Evolutionary conservation across 2,113 vertebrate species (phyloP).

Genomic region (Eulemur rufifrons): DNA sequence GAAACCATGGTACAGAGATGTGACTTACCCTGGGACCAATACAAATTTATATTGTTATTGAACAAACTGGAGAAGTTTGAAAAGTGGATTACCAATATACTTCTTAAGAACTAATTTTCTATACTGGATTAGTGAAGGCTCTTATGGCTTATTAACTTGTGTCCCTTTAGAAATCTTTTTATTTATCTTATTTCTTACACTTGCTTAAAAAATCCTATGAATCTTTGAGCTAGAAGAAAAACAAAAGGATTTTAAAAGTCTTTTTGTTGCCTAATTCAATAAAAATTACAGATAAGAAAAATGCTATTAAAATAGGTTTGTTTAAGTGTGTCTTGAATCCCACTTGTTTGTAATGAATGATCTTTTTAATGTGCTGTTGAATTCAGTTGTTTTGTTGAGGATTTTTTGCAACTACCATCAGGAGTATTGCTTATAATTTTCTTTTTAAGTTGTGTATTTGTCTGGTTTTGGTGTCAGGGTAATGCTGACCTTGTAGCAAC

Average conservation of each 20-base stretch:
- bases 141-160: conserved; percentile 62
- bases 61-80: conserved; percentile 40
- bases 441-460: too few relatives aligned
- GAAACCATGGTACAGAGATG: background rate
- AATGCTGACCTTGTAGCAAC: too few relatives aligned
- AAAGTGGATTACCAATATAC: conserved; percentile 56
- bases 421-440: too few relatives aligned
- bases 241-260: conserved; percentile 10
- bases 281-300: conserved; percentile 51
- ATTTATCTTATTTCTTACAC: conserved; percentile 59
- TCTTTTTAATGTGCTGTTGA: too few relatives aligned
- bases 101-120: conserved; percentile 64
- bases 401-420: too few relatives aligned
- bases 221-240: conserved; percentile 39
- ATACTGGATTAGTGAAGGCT: conserved; percentile 49
- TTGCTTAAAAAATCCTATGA: conserved; percentile 29
- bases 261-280: conserved; percentile 42
- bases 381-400: too few relatives aligned
- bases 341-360: too few relatives aligned
- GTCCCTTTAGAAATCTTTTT: conserved; percentile 56
- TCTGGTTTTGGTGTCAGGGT: too few relatives aligned
- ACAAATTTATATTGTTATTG: conserved; percentile 8
- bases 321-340: background rate
- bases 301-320: conserved; percentile 41
- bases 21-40: conserved; percentile 7